Evolutionary conservation across 2,888 invertebrate species (phyloP).

Genomic region (Pseudanteris insignis): DNA sequence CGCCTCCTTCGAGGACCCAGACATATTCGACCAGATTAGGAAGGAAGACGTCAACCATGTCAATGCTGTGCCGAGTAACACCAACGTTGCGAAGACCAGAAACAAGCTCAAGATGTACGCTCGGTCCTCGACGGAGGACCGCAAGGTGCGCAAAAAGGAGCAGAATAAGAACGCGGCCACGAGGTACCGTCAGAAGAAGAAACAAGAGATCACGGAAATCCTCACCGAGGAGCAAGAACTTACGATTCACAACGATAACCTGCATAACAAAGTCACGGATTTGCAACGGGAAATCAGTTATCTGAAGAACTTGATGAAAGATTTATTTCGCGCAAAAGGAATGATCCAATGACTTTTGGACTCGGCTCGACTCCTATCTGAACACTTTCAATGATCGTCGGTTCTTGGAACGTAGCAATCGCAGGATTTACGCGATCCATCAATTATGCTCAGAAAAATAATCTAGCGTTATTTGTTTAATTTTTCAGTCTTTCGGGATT

Average conservation of each 20-base stretch:
- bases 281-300: slow-evolving; percentile 85
- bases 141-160: slow-evolving; percentile 87
- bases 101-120: slow-evolving; percentile 72
- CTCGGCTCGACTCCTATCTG: no score
- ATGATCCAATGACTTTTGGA: slow-evolving; percentile 71
- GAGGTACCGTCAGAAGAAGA: slow-evolving; percentile 89
- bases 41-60: slow-evolving; percentile 2
- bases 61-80: not conserved
- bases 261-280: slow-evolving; percentile 77
- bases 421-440: no score
- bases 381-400: no score
- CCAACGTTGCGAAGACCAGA: slow-evolving; percentile 1
- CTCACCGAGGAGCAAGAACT: slow-evolving; percentile 78
- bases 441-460: no score
- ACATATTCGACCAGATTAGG: slow-evolving; percentile 69
- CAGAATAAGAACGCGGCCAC: slow-evolving; percentile 94
- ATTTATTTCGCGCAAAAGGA: slow-evolving; percentile 84
- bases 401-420: no score
- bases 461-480: no score
- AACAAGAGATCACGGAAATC: slow-evolving; percentile 83
- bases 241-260: slow-evolving; percentile 72
- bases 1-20: slow-evolving; percentile 64
- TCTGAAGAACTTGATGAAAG: slow-evolving; percentile 87
- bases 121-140: slow-evolving; percentile 75
- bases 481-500: no score